Conservation (phyloP, 2,113 vertebrate species). For the Entelurus aequoreus region DNA sequence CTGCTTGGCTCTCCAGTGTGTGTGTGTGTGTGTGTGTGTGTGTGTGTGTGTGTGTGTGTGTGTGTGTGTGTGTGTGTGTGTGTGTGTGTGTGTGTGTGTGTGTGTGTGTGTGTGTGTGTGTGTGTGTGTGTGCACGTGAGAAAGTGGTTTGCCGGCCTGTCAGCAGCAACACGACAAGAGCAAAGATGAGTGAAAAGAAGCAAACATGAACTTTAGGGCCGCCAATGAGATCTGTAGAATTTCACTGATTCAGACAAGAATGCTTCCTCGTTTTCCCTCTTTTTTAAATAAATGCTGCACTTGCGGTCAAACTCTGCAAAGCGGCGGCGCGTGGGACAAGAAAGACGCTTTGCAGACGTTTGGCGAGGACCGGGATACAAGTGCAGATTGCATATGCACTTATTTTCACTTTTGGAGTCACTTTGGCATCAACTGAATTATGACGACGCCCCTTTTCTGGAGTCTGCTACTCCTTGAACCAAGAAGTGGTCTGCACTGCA, state of each 20-base stretch:
- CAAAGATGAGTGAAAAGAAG: conserved; percentile 45
- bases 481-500: too few species aligned
- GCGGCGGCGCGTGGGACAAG: too few species aligned
- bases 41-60: conserved; percentile 54
- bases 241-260: conserved; percentile 14
- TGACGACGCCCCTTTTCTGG: too few species aligned
- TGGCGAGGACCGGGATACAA: too few species aligned
- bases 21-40: conserved; percentile 55
- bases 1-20: conserved; percentile 30
- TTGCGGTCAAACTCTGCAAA: too few species aligned
- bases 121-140: conserved; percentile 54
- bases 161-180: conserved; percentile 36
- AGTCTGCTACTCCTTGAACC: too few species aligned
- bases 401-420: too few species aligned
- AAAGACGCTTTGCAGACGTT: too few species aligned
- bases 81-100: conserved; percentile 57
- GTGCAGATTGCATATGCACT: too few species aligned
- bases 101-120: conserved; percentile 52
- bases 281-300: not conserved
- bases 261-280: not conserved
- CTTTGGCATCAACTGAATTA: too few species aligned
- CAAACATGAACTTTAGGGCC: conserved; percentile 31
- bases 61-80: conserved; percentile 54
- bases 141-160: conserved; percentile 54
- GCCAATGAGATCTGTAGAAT: conserved; percentile 15